Evolutionary conservation across 2,797 vertebrate genomes (phyloP), one percentile per base, ranked within the genome.

Genomic region (Myripristis jacobus): DNA sequence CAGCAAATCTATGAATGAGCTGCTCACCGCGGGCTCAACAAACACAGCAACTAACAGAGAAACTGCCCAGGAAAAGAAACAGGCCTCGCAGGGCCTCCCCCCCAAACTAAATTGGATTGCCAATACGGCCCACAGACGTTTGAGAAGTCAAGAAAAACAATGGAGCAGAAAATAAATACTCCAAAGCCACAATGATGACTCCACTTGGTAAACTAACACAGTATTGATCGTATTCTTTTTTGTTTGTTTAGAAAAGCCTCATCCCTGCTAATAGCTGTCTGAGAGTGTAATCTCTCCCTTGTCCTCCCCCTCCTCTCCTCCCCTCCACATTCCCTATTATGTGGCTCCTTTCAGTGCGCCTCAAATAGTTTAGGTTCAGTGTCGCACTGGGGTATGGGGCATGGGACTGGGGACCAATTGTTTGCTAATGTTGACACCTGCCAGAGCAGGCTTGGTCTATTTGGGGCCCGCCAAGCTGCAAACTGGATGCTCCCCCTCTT

Each of bases 391-490:
- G 89, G 85, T 87, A 78, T 66, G 77, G 87, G 76, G 86, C 86
- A 86, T 84, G 86, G 87, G 88, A 89, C 81, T 70, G 85, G 80
- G 87, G 87, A 87, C 83, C 85, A 81, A 94, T 94, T 93, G 93
- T 93, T 94, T 94, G 93, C 91, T 94, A 93, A 94, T 94, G 92
- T 92, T 93, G 93, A 94, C 94, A 94, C 94, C 94, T 94, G 92
- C 93, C 92, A 93, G 91, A 93, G 88, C 82, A 78, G 89, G 87
- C 89, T 89, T 81, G 84, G 86, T 73, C 87, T 90, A 89, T 91
- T 87, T 92, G 93, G 84, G 92, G 92, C 89, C 83, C 82, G 79
- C 88, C 91, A 89, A 93, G 80, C 48, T 44, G 83, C 88, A 89
- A 87, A 83, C 77, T 89, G 87, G 95, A 94, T 92, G 89, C 84